A percentile compares a stretch with the other conserved stretches of the same genome.
Evolutionary conservation across 2,888 invertebrate species (phyloP).

Genomic region (Baccha elongata): DNA sequence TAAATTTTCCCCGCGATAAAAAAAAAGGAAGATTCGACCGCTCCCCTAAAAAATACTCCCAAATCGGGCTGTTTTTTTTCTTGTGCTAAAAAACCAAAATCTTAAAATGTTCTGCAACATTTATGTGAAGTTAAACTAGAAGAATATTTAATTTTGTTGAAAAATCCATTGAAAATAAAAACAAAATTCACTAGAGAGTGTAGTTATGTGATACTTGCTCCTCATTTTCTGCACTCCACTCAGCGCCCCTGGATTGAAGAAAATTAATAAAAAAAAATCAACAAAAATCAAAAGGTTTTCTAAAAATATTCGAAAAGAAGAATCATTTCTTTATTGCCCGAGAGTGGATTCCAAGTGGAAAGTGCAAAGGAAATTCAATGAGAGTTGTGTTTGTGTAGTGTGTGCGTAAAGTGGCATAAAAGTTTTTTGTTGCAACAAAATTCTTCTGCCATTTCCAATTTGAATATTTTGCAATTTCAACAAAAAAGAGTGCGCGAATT

Average conservation of each 20-base stretch:
- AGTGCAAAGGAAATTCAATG: slow-evolving; percentile 67
- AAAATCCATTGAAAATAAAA: slow-evolving; percentile 23
- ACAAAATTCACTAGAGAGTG: slow-evolving; percentile 36
- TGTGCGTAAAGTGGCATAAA: slow-evolving; percentile 64
- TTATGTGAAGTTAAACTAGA: slow-evolving; percentile 64
- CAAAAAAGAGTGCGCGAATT: slow-evolving; percentile 24
- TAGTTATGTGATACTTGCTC: slow-evolving; percentile 48
- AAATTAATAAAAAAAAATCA: slow-evolving; percentile 45
- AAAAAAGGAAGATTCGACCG: slow-evolving; percentile 55
- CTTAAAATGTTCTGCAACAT: slow-evolving; percentile 59
- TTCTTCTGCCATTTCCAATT: slow-evolving; percentile 28
- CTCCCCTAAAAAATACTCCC: slow-evolving; percentile 60
- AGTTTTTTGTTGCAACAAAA: slow-evolving; percentile 60
- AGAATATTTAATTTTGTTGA: slow-evolving; percentile 1
- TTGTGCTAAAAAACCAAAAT: slow-evolving; percentile 18
- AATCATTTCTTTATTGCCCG: slow-evolving; percentile 53
- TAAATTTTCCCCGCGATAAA: slow-evolving; percentile 55
- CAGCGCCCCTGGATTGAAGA: slow-evolving; percentile 33
- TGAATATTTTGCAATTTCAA: slow-evolving; percentile 5
- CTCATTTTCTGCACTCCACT: slow-evolving; percentile 20
- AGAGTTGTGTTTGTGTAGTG: slow-evolving; percentile 50
- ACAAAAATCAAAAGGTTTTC: slow-evolving; percentile 62
- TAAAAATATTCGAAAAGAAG: slow-evolving; percentile 67
- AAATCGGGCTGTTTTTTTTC: slow-evolving; percentile 38
- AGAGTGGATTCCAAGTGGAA: slow-evolving; percentile 46